phyloP scores from a whole-genome alignment of 2,113 vertebrate genomes.

The Glareola pratincola region DNA sequence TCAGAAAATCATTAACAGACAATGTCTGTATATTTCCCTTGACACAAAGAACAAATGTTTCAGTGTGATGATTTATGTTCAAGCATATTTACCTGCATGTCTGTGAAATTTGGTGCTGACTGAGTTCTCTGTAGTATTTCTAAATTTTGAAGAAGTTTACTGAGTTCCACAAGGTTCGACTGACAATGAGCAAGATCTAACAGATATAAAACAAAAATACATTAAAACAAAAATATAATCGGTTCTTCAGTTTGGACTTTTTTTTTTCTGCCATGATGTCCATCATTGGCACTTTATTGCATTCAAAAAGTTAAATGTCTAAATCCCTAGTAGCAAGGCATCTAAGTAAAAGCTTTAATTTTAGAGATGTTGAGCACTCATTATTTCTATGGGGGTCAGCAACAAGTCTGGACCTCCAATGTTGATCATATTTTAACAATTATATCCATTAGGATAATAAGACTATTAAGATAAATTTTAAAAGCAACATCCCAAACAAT shows the following conservation, averaged over 20 bases:
- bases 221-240: conserved; percentile 14
- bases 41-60: background rate
- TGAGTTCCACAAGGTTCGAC: conserved; percentile 93
- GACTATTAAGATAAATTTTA: background rate
- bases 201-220: conserved; percentile 17
- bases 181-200: conserved; percentile 96
- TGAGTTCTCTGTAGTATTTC: conserved; percentile 98
- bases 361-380: background rate
- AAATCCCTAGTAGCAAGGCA: background rate
- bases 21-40: background rate
- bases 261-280: background rate
- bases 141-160: conserved; percentile 93
- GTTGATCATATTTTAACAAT: background rate
- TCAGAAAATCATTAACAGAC: background rate
- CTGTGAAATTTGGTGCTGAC: conserved; percentile 96
- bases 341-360: background rate
- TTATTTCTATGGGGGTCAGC: background rate
- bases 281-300: background rate
- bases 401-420: background rate
- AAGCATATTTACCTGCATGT: conserved; percentile 83
- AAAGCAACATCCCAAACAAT: background rate
- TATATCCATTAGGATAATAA: background rate
- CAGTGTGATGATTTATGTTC: background rate
- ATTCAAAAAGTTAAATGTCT: background rate
- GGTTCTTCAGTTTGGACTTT: background rate